Conservation (phyloP, 2,113 vertebrate genomes). For the Maccullochella peelii region DNA sequence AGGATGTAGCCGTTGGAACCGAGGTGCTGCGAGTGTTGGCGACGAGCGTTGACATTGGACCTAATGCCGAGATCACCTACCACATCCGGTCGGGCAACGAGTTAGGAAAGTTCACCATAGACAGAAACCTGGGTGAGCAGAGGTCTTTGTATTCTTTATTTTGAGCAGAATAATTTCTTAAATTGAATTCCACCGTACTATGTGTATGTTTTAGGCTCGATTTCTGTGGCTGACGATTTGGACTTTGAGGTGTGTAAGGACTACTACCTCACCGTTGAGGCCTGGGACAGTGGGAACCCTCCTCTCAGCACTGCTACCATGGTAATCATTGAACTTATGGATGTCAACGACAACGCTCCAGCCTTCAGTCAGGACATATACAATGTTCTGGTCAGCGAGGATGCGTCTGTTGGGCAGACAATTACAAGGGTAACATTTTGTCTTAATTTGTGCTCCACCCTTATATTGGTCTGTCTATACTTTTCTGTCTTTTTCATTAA, state of each 20-base stretch:
- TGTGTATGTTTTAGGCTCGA: slow-evolving; percentile 83
- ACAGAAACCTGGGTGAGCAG: slow-evolving; percentile 86
- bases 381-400: slow-evolving; percentile 94
- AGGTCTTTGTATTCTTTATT: slow-evolving; percentile 21
- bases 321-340: slow-evolving; percentile 92
- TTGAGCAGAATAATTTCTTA: not conserved
- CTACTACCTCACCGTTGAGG: slow-evolving; percentile 94
- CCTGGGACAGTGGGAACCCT: slow-evolving; percentile 92
- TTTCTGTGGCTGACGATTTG: slow-evolving; percentile 90
- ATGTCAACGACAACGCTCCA: slow-evolving; percentile 96
- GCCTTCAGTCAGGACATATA: slow-evolving; percentile 91
- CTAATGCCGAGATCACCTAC: slow-evolving; percentile 94
- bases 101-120: slow-evolving; percentile 90
- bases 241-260: slow-evolving; percentile 95
- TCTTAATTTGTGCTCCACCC: not conserved
- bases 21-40: slow-evolving; percentile 92
- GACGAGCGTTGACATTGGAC: slow-evolving; percentile 94
- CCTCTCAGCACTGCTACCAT: slow-evolving; percentile 91
- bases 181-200: slow-evolving; percentile 18
- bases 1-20: slow-evolving; percentile 90
- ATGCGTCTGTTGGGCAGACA: slow-evolving; percentile 88
- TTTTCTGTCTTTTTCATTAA: not conserved
- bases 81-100: slow-evolving; percentile 93
- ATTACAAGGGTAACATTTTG: slow-evolving; percentile 86
- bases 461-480: not conserved